phyloP scores from a whole-genome alignment of 2,888 invertebrate species.

The Sesamia inferens region DNA sequence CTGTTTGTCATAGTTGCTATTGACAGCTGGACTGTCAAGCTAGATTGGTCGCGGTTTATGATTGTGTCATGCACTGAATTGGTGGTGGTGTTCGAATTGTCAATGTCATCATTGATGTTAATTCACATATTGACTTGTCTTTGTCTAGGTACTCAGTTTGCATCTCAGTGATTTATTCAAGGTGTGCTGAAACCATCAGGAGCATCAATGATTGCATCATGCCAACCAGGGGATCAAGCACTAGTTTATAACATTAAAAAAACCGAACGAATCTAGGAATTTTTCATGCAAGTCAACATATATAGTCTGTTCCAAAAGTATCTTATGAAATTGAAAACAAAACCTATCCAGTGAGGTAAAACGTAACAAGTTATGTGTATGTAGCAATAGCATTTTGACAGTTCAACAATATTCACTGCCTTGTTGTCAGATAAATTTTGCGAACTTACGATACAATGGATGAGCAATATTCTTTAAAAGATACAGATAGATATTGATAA shows the following conservation, averaged over 20 bases:
- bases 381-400: too few relatives aligned
- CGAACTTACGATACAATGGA: too few relatives aligned
- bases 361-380: too few relatives aligned
- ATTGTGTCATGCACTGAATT: constrained; percentile 55
- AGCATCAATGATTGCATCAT: neutral
- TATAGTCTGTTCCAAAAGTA: neutral
- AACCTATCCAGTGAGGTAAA: neutral
- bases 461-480: too few relatives aligned
- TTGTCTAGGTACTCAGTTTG: neutral
- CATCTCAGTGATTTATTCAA: neutral
- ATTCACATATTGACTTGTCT: neutral
- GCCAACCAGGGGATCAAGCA: too few relatives aligned
- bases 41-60: constrained; percentile 58
- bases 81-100: constrained; percentile 42
- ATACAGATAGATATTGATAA: too few relatives aligned
- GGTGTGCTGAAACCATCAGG: neutral
- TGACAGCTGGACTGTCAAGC: constrained; percentile 62
- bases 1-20: constrained; percentile 72
- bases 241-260: neutral
- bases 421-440: too few relatives aligned
- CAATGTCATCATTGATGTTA: constrained; percentile 14
- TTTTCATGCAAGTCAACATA: neutral
- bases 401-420: too few relatives aligned
- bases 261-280: neutral
- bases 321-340: neutral